Evolutionary conservation across 2,888 invertebrate species (phyloP).

Genomic region (Bembecia ichneumoniformis): DNA sequence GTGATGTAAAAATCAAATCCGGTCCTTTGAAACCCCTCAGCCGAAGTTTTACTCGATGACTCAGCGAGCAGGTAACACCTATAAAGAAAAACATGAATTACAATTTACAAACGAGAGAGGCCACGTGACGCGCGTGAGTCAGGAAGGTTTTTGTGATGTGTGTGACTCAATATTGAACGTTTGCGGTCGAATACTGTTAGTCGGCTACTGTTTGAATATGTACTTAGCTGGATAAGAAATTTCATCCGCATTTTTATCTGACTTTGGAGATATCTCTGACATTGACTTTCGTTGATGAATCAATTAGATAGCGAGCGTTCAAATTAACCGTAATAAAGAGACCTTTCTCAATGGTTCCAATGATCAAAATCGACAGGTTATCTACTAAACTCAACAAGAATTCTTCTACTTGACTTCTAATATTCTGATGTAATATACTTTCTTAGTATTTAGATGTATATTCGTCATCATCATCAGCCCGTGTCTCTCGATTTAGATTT

Average conservation of each 20-base stretch:
- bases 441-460: too few relatives aligned
- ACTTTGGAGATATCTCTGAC: too few relatives aligned
- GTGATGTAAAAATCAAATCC: not conserved
- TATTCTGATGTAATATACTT: too few relatives aligned
- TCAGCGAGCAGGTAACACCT: conserved; percentile 48
- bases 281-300: too few relatives aligned
- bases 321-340: too few relatives aligned
- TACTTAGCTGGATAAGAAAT: not conserved
- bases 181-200: conserved; percentile 35
- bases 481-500: too few relatives aligned
- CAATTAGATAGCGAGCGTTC: too few relatives aligned
- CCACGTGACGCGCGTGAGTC: conserved; percentile 34
- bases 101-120: conserved; percentile 25
- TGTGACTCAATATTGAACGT: conserved; percentile 43
- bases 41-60: conserved; percentile 28
- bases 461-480: too few relatives aligned
- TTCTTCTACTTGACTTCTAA: too few relatives aligned
- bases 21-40: not conserved
- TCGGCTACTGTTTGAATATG: conserved; percentile 23
- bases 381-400: too few relatives aligned
- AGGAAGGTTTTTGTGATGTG: conserved; percentile 33
- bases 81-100: conserved; percentile 31
- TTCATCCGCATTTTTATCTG: not conserved
- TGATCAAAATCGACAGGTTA: too few relatives aligned
- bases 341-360: too few relatives aligned